A percentile compares a stretch with the other conserved stretches of the same genome.
Evolutionary conservation across 1,140 invertebrate genomes (phyloP).

Genomic region (Drosophila burlai): DNA sequence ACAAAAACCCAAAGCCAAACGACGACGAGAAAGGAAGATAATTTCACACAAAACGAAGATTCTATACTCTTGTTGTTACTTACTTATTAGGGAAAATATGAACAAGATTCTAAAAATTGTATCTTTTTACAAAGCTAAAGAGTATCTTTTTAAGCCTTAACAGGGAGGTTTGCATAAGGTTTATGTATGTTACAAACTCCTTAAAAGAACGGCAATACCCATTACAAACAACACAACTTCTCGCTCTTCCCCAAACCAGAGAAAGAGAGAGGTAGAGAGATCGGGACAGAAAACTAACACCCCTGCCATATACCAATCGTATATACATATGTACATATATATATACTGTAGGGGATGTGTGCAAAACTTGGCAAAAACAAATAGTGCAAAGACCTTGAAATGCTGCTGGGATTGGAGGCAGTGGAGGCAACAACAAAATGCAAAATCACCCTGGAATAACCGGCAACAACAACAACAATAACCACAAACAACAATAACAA

Average conservation of each 20-base stretch:
- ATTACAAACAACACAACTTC: slow-evolving; percentile 38
- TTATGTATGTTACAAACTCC: background rate
- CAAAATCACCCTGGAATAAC: slow-evolving; percentile 78
- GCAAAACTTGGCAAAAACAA: slow-evolving; percentile 80
- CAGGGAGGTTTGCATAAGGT: rapidly evolving
- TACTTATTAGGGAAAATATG: background rate
- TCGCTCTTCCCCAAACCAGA: slow-evolving; percentile 43
- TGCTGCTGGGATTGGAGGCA: slow-evolving; percentile 54
- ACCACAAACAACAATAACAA: slow-evolving; percentile 4
- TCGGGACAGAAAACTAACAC: slow-evolving; percentile 75
- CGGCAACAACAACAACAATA: slow-evolving; percentile 17
- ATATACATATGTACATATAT: background rate
- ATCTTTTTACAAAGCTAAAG: background rate
- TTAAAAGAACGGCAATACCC: background rate
- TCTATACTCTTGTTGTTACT: background rate
- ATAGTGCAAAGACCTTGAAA: slow-evolving; percentile 80
- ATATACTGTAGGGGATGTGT: slow-evolving; percentile 53
- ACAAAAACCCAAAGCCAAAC: slow-evolving; percentile 24
- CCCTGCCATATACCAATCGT: slow-evolving; percentile 26
- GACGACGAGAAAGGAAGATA: slow-evolving; percentile 1
- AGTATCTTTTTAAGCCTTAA: no score
- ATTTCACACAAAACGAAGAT: background rate
- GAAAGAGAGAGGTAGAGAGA: slow-evolving; percentile 40
- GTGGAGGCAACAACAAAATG: slow-evolving; percentile 63
- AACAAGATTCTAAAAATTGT: background rate